A percentile compares a stretch with the other conserved stretches of the same genome.
These are phyloP conservation scores for Balanococcus diminutus DNA, from an alignment of 2,888 invertebrate genomes.

Conservation along the genomic window DNA sequence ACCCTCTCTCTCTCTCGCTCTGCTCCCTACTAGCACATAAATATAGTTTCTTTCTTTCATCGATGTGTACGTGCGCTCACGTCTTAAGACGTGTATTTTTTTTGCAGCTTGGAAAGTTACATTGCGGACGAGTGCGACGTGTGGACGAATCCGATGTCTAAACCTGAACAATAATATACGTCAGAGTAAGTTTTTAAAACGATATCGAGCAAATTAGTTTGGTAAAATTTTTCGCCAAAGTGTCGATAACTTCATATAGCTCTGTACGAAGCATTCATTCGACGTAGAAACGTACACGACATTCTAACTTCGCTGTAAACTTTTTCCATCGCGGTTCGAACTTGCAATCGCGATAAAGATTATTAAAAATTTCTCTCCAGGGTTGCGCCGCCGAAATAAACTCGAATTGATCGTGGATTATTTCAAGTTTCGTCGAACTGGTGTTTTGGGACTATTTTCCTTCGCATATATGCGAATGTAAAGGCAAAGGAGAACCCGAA, in stretches of 20 bases:
- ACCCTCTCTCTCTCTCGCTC: neutral
- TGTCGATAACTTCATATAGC: conserved; percentile 13
- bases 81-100: neutral
- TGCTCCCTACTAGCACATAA: too few relatives aligned
- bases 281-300: neutral
- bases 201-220: conserved; percentile 40
- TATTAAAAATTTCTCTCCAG: conserved; percentile 40
- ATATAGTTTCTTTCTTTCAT: neutral
- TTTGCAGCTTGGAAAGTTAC: neutral
- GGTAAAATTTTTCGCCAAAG: conserved; percentile 13
- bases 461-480: neutral
- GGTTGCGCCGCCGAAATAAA: neutral
- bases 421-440: conserved; percentile 26
- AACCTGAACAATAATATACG: conserved; percentile 33
- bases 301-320: neutral
- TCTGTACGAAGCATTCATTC: neutral
- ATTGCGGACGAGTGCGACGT: neutral
- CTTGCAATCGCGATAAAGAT: conserved; percentile 18
- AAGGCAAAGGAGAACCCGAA: neutral
- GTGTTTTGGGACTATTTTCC: conserved; percentile 28
- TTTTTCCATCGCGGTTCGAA: conserved; percentile 28
- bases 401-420: conserved; percentile 27
- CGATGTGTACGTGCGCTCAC: neutral
- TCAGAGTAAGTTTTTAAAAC: conserved; percentile 15
- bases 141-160: neutral